Percentiles rank a stretch among this genome's conserved stretches.
Evolutionary conservation across 2,113 vertebrate genomes (phyloP).

Genomic region (Leptobrachium ailaonicum): DNA sequence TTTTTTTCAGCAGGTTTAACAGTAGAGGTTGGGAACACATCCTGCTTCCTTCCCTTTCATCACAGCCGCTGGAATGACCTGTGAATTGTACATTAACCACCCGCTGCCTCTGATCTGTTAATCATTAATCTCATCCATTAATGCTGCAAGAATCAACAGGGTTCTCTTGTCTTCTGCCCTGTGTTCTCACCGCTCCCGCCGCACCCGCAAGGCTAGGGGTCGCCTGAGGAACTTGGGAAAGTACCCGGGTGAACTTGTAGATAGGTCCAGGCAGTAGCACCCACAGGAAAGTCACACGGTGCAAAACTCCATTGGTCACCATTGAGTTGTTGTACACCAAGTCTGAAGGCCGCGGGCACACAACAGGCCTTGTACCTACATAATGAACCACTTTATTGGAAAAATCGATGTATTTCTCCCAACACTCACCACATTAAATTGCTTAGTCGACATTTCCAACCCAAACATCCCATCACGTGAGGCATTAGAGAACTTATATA

Average conservation of each 20-base stretch:
- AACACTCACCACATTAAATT: too few species aligned
- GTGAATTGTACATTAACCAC: conserved; percentile 70
- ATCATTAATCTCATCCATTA: conserved; percentile 69
- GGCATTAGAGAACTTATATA: too few species aligned
- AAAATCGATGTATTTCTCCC: too few species aligned
- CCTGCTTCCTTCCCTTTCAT: conserved; percentile 50
- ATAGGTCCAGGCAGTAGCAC: background rate
- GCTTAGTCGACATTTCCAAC: too few species aligned
- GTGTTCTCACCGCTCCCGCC: conserved; percentile 36
- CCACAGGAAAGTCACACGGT: background rate
- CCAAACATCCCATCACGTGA: too few species aligned
- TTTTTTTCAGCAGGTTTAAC: conserved; percentile 14
- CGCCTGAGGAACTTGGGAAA: conserved; percentile 38
- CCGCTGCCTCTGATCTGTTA: conserved; percentile 65
- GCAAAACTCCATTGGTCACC: background rate
- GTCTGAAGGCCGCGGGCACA: too few species aligned
- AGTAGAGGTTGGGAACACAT: conserved; percentile 26
- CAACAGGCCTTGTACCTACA: too few species aligned
- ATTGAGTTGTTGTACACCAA: background rate
- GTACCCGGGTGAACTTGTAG: conserved; percentile 6
- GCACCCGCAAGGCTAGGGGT: conserved; percentile 20
- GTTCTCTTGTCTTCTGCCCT: conserved; percentile 37
- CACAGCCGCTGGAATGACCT: conserved; percentile 56
- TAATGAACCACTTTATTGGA: too few species aligned
- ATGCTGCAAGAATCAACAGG: conserved; percentile 44